Evolutionary conservation across 2,113 vertebrate genomes (phyloP).

Genomic region (Neopipo cinnamomea): DNA sequence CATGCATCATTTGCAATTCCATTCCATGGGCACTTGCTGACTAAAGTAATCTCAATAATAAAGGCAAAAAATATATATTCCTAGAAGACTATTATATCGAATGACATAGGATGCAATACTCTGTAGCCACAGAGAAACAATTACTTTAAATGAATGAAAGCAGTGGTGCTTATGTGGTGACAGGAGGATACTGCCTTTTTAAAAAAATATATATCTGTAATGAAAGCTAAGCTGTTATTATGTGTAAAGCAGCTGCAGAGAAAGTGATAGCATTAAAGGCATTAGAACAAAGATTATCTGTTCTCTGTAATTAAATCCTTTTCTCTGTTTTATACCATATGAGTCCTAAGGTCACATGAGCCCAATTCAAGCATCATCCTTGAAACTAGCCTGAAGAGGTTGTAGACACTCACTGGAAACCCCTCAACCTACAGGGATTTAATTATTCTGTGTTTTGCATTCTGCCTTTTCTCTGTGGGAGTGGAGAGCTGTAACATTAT

Average conservation of each 20-base stretch:
- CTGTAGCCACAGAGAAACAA: background rate
- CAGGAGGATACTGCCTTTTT: background rate
- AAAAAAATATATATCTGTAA: background rate
- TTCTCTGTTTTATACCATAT: background rate
- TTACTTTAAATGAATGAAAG: conserved; percentile 26
- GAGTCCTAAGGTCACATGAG: conserved; percentile 21
- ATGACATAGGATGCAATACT: background rate
- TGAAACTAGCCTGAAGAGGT: conserved; percentile 1
- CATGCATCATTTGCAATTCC: background rate
- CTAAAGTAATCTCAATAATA: conserved; percentile 4
- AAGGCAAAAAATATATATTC: background rate
- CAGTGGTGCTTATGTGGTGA: background rate
- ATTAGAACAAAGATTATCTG: conserved; percentile 64
- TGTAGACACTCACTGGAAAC: background rate
- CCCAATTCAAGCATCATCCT: conserved; percentile 2
- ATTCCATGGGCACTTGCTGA: background rate
- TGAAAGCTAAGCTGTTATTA: conserved; percentile 56
- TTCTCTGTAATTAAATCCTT: conserved; percentile 65
- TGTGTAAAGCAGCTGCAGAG: conserved; percentile 48
- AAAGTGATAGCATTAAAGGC: conserved; percentile 58
- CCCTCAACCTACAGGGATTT: background rate
- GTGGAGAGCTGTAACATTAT: background rate
- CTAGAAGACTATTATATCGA: background rate
- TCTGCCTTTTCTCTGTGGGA: background rate
- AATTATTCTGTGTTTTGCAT: background rate